Conservation (phyloP, 2,113 vertebrate genomes). For the Catagonus wagneri region DNA sequence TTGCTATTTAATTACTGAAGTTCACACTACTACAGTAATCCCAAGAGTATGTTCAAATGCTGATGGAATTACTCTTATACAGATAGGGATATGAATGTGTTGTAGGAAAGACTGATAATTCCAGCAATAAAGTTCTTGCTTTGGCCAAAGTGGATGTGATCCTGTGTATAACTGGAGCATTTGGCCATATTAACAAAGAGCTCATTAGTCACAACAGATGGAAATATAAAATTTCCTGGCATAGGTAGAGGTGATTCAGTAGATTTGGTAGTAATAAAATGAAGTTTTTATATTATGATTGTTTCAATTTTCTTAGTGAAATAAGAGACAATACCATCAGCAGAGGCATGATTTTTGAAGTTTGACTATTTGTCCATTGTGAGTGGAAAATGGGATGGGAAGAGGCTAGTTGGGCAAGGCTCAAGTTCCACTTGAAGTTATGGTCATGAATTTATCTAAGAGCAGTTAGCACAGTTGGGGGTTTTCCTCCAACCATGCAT, state of each 20-base stretch:
- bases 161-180: background rate
- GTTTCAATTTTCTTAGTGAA: background rate
- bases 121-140: background rate
- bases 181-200: background rate
- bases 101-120: background rate
- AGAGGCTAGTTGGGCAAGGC: fast-evolving
- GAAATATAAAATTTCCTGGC: background rate
- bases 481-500: background rate
- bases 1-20: constrained; percentile 40
- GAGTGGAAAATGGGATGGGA: fast-evolving
- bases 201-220: background rate
- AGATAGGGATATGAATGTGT: background rate
- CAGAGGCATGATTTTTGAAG: background rate
- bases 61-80: background rate
- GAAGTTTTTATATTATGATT: background rate
- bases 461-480: background rate
- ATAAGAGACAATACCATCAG: background rate
- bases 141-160: background rate
- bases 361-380: background rate
- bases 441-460: background rate
- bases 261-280: background rate
- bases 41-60: background rate
- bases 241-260: background rate
- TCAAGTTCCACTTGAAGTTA: background rate
- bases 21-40: background rate